Conservation (phyloP, 2,888 invertebrate species). For the Panzeria rudis region DNA sequence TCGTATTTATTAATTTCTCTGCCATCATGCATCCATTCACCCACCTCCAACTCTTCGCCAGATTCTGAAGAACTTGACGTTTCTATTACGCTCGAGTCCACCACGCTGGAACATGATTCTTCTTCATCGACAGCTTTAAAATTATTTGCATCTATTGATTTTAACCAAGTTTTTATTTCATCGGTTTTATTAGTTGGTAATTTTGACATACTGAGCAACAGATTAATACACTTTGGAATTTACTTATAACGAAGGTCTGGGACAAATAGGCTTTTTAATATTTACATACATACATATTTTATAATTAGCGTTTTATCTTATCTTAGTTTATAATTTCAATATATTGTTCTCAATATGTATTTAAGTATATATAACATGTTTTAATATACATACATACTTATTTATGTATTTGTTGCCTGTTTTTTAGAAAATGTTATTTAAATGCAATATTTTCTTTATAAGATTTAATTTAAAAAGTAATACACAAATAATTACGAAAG, state of each 20-base stretch:
- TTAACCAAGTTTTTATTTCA: slow-evolving; percentile 38
- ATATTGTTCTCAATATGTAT: background rate
- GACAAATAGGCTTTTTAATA: background rate
- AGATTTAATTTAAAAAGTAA: background rate
- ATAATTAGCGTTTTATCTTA: background rate
- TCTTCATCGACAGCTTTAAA: slow-evolving; percentile 68
- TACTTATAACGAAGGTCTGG: background rate
- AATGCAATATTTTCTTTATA: background rate
- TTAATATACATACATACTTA: background rate
- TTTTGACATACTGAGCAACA: slow-evolving; percentile 18
- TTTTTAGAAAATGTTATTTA: background rate
- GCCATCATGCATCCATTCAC: slow-evolving; percentile 83
- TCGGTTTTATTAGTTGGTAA: slow-evolving; percentile 9
- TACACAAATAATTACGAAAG: background rate
- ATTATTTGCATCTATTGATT: slow-evolving; percentile 19
- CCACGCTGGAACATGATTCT: slow-evolving; percentile 76
- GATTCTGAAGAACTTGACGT: slow-evolving; percentile 74
- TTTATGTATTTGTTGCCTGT: background rate
- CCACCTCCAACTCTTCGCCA: slow-evolving; percentile 73
- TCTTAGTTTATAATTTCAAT: background rate
- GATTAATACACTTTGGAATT: background rate
- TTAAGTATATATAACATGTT: too few species aligned
- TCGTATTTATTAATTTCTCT: background rate
- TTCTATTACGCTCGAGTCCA: slow-evolving; percentile 77
- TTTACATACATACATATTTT: background rate